Evolutionary conservation across 2,797 vertebrate species (phyloP).

Genomic region (Peromyscus attwateri): DNA sequence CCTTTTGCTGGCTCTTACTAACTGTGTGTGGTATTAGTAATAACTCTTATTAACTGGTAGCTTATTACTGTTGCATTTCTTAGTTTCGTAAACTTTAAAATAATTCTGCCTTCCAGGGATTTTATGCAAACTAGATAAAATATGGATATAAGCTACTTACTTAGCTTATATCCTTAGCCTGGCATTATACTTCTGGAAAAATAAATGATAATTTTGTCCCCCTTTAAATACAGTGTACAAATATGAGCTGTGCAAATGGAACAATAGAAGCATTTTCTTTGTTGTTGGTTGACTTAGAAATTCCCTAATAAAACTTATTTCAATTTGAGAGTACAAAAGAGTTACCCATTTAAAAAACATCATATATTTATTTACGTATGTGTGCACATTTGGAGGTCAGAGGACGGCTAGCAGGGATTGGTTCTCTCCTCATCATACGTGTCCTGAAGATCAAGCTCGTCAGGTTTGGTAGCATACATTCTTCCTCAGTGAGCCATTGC

Average conservation of each 20-base stretch:
- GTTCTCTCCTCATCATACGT: not conserved
- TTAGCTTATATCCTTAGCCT: not conserved
- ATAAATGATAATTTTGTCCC: not conserved
- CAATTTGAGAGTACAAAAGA: constrained; percentile 15
- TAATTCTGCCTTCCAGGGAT: not conserved
- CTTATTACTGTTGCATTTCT: not conserved
- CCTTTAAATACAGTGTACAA: not conserved
- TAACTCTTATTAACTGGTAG: not conserved
- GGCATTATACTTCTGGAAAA: not conserved
- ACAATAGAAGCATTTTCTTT: constrained; percentile 9
- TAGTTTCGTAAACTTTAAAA: constrained; percentile 29
- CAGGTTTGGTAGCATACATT: not conserved
- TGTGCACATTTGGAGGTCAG: not conserved
- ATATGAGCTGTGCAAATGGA: constrained; percentile 6
- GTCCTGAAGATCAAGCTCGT: not conserved
- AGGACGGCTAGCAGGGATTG: not conserved
- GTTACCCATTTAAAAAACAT: not conserved
- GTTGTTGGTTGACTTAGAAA: constrained; percentile 29
- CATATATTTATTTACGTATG: not conserved
- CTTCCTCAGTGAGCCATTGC: not conserved
- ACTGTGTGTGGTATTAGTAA: not conserved
- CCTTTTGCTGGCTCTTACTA: not conserved
- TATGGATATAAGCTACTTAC: not conserved
- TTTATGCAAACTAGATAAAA: constrained; percentile 26
- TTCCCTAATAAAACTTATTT: constrained; percentile 8